These are phyloP conservation scores for Mythimna loreyi DNA, from an alignment of 2,888 invertebrate genomes.

Conservation along the genomic window DNA sequence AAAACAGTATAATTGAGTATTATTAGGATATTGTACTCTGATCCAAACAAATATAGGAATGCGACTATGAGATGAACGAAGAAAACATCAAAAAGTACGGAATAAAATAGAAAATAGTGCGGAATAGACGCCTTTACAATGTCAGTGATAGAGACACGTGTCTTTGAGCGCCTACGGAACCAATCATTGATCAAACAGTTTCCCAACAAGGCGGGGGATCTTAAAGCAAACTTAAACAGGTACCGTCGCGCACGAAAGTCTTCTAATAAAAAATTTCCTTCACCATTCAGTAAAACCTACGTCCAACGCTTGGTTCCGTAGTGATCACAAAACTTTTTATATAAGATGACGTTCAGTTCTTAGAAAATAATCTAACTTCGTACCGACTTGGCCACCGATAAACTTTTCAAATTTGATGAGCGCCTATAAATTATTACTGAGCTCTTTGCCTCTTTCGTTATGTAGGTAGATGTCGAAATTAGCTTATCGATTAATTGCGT, in stretches of 20 bases:
- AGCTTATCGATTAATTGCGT: constrained; percentile 46
- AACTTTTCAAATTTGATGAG: constrained; percentile 65
- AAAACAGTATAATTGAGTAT: no score
- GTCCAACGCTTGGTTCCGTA: constrained; percentile 31
- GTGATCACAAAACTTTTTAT: constrained; percentile 56
- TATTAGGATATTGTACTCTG: no score
- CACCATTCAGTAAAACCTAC: constrained; percentile 34
- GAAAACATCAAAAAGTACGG: neutral
- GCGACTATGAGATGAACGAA: neutral
- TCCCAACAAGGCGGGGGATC: neutral
- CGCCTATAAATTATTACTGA: constrained; percentile 56
- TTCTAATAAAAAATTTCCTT: constrained; percentile 20
- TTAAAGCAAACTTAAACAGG: constrained; percentile 9
- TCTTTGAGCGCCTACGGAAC: neutral
- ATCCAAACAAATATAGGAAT: no score
- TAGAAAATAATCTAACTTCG: constrained; percentile 65
- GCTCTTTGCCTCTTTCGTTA: constrained; percentile 28
- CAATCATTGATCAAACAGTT: constrained; percentile 9
- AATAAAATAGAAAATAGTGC: no score
- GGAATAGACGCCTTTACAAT: neutral
- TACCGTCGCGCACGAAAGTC: constrained; percentile 8
- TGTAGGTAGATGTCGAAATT: constrained; percentile 35
- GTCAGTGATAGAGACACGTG: neutral
- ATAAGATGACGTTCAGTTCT: constrained; percentile 56
- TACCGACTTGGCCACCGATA: constrained; percentile 44